Percentiles rank a stretch among this genome's conserved stretches.
phyloP scores from a whole-genome alignment of 2,888 invertebrate genomes.

The Macropis europaea region DNA sequence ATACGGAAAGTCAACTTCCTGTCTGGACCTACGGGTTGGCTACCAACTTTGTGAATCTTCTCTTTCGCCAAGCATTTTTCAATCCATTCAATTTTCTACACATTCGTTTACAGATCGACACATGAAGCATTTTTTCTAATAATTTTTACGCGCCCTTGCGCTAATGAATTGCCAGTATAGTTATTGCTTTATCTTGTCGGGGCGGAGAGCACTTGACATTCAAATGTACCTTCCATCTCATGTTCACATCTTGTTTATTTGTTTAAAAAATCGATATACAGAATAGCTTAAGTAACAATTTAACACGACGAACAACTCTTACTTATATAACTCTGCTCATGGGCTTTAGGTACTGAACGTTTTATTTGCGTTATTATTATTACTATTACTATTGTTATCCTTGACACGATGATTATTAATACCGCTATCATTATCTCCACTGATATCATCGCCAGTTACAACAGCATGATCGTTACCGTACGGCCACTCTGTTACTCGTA shows the following conservation, averaged over 20 bases:
- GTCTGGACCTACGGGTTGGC: neutral
- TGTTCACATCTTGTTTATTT: slow-evolving; percentile 7
- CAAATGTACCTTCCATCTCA: neutral
- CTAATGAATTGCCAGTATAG: no score
- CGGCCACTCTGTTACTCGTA: no score
- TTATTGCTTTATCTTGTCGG: no score
- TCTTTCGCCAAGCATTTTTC: neutral
- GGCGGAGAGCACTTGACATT: no score
- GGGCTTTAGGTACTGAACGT: neutral
- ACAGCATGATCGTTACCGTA: neutral
- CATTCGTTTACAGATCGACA: no score
- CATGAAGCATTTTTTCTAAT: no score
- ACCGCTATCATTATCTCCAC: no score
- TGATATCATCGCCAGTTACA: no score
- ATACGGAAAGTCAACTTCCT: slow-evolving; percentile 39
- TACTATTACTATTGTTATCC: neutral
- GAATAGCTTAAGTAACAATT: slow-evolving; percentile 24
- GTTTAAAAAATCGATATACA: slow-evolving; percentile 22
- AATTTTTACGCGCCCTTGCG: no score
- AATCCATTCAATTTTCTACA: neutral
- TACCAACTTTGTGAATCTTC: neutral
- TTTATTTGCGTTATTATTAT: neutral
- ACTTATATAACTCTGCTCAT: slow-evolving; percentile 1
- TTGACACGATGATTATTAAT: neutral
- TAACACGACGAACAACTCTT: slow-evolving; percentile 7